These are phyloP conservation scores for Escarpia spicata DNA, from an alignment of 2,888 invertebrate species.

Conservation along the genomic window DNA sequence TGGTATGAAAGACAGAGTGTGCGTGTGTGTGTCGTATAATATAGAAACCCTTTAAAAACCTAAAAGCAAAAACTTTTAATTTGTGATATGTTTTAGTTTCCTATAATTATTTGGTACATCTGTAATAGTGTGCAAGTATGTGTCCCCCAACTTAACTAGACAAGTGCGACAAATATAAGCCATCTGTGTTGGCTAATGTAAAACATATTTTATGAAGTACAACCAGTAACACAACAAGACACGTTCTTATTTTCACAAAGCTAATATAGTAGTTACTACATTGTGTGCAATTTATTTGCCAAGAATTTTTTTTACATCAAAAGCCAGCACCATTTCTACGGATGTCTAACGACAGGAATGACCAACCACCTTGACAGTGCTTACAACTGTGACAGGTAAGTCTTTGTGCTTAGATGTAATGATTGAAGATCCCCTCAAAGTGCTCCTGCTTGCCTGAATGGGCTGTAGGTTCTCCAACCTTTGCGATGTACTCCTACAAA, in stretches of 20 bases:
- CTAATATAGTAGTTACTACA: neutral
- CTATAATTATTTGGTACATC: neutral
- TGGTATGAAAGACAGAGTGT: neutral
- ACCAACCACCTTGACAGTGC: neutral
- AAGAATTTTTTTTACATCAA: too few relatives aligned
- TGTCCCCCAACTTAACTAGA: neutral
- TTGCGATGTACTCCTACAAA: constrained; percentile 68
- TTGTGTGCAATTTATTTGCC: too few relatives aligned
- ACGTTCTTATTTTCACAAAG: neutral
- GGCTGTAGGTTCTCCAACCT: constrained; percentile 62
- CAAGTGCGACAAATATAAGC: neutral
- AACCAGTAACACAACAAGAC: neutral
- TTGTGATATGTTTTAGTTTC: neutral
- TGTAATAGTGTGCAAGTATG: neutral
- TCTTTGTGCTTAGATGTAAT: constrained; percentile 50
- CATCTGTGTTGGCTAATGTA: neutral
- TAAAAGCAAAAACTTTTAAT: neutral
- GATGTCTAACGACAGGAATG: neutral
- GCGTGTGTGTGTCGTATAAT: neutral
- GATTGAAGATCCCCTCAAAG: constrained; percentile 66
- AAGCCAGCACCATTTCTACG: neutral
- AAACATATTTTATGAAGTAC: neutral
- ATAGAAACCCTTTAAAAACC: neutral
- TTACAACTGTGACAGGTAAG: neutral
- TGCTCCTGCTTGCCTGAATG: constrained; percentile 67